Conservation (phyloP, 2,888 invertebrate genomes). For the Barypeithes pellucidus region DNA sequence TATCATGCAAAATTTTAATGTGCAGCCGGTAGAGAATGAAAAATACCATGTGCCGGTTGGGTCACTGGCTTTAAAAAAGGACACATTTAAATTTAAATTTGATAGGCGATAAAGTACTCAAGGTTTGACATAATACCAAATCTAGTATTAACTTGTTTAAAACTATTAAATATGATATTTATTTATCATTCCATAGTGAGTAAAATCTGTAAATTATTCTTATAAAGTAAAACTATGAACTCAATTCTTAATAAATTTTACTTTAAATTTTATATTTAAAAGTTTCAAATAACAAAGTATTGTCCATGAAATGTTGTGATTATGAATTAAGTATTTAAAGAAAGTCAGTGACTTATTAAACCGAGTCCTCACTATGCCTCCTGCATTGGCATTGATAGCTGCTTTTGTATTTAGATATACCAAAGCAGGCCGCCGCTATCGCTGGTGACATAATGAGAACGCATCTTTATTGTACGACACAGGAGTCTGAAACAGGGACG, state of each 20-base stretch:
- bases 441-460: background rate
- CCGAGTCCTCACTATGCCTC: background rate
- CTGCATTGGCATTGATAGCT: background rate
- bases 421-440: background rate
- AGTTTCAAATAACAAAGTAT: slow-evolving; percentile 23
- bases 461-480: too few species aligned
- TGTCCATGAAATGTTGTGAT: slow-evolving; percentile 35
- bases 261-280: slow-evolving; percentile 21
- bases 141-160: slow-evolving; percentile 27
- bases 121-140: slow-evolving; percentile 8
- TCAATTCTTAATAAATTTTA: too few species aligned
- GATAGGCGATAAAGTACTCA: slow-evolving; percentile 65
- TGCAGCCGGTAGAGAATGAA: slow-evolving; percentile 70
- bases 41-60: slow-evolving; percentile 74
- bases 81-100: slow-evolving; percentile 73
- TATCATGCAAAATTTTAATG: slow-evolving; percentile 73
- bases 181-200: background rate
- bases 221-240: too few species aligned
- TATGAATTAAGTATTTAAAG: slow-evolving; percentile 16
- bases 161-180: slow-evolving; percentile 29
- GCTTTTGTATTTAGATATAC: background rate
- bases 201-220: background rate
- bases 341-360: slow-evolving; percentile 28
- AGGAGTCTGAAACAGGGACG: too few species aligned
- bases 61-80: slow-evolving; percentile 73